Evolutionary conservation across 2,888 invertebrate genomes (phyloP).

Genomic region (Heliconius erato): DNA sequence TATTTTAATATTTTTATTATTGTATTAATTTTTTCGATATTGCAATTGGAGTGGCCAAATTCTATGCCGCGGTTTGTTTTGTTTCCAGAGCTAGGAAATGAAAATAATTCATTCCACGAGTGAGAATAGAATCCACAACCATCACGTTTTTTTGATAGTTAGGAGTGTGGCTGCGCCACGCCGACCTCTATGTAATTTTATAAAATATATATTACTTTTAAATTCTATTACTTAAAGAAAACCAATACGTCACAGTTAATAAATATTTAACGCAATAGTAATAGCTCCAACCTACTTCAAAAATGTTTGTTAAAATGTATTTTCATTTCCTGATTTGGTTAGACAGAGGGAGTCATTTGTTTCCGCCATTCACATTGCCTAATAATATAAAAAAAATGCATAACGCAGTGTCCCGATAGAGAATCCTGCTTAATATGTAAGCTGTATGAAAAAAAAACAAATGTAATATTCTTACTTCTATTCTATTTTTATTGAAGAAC

Average conservation of each 20-base stretch:
- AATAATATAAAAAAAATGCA: neutral
- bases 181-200: no score
- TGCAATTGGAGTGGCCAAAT: no score
- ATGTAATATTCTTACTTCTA: constrained; percentile 70
- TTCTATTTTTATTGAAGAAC: constrained; percentile 84
- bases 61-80: no score
- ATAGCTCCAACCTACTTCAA: neutral
- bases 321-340: neutral
- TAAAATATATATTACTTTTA: no score
- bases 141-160: no score
- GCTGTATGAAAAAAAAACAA: neutral
- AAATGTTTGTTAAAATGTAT: neutral
- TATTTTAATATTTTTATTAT: no score
- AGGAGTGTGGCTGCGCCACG: no score
- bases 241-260: neutral
- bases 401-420: neutral
- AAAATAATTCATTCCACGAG: no score
- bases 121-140: no score
- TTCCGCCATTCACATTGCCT: neutral
- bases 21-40: no score
- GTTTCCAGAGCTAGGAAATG: no score
- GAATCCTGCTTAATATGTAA: neutral
- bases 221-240: neutral
- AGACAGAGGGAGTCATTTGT: neutral
- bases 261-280: neutral